phyloP scores from a whole-genome alignment of 2,113 vertebrate genomes.

The Hyperoodon ampullatus region DNA sequence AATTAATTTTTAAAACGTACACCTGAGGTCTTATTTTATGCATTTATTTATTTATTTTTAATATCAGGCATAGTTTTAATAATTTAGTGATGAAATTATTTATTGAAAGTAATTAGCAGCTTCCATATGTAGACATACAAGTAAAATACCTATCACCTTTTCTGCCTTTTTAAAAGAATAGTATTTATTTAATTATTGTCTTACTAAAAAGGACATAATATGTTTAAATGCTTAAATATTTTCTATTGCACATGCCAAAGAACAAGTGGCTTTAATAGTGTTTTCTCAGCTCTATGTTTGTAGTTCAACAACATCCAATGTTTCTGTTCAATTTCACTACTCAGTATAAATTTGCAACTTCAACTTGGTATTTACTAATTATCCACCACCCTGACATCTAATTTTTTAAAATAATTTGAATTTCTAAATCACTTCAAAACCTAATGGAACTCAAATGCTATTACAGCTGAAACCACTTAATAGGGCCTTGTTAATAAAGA shows the following conservation, averaged over 20 bases:
- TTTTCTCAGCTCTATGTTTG: slow-evolving; percentile 48
- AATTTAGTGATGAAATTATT: slow-evolving; percentile 32
- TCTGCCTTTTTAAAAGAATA: slow-evolving; percentile 27
- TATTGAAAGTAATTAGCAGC: background rate
- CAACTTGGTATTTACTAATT: slow-evolving; percentile 76
- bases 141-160: background rate
- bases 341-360: slow-evolving; percentile 63
- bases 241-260: background rate
- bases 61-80: background rate
- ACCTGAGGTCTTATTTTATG: background rate
- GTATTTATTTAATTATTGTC: background rate
- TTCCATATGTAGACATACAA: background rate
- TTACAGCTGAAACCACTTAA: slow-evolving; percentile 69
- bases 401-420: slow-evolving; percentile 79
- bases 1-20: slow-evolving; percentile 51
- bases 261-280: slow-evolving; percentile 43
- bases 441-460: slow-evolving; percentile 69
- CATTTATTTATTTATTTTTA: background rate
- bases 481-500: slow-evolving; percentile 70
- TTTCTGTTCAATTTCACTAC: slow-evolving; percentile 53
- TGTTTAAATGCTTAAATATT: slow-evolving; percentile 26
- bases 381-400: slow-evolving; percentile 36
- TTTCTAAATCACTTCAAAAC: slow-evolving; percentile 78
- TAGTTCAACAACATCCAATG: slow-evolving; percentile 62
- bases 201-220: background rate